Percentiles rank a stretch among this genome's conserved stretches.
Conservation (phyloP, 2,797 vertebrate species). For the Todus mexicanus region DNA sequence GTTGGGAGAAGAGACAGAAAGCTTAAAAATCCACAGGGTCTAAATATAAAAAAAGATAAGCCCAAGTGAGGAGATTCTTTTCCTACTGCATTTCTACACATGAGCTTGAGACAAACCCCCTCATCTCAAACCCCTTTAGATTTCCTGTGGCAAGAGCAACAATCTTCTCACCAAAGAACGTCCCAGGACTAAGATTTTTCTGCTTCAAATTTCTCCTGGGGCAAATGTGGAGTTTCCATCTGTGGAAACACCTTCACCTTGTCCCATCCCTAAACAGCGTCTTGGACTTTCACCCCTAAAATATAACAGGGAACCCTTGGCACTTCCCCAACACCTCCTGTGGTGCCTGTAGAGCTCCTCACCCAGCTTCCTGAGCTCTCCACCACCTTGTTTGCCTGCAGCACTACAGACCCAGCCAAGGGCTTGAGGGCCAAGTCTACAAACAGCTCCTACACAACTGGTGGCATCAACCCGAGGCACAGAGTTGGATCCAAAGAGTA, state of each 20-base stretch:
- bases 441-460: not conserved
- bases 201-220: not conserved
- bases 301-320: rapidly evolving
- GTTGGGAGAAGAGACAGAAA: no score
- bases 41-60: not conserved
- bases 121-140: not conserved
- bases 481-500: not conserved
- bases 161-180: not conserved
- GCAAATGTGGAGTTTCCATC: not conserved
- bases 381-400: not conserved
- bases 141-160: not conserved
- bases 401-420: not conserved
- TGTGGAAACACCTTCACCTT: not conserved
- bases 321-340: not conserved
- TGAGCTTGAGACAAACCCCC: not conserved
- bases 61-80: not conserved
- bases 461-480: not conserved
- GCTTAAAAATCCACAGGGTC: not conserved
- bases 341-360: not conserved
- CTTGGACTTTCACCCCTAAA: not conserved
- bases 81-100: rapidly evolving
- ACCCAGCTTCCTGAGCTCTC: not conserved
- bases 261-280: not conserved
- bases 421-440: not conserved
- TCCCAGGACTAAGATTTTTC: not conserved